A percentile compares a stretch with the other conserved stretches of the same genome.
Conservation (phyloP, 2,888 invertebrate genomes). For the Eupelmus urozonus region DNA sequence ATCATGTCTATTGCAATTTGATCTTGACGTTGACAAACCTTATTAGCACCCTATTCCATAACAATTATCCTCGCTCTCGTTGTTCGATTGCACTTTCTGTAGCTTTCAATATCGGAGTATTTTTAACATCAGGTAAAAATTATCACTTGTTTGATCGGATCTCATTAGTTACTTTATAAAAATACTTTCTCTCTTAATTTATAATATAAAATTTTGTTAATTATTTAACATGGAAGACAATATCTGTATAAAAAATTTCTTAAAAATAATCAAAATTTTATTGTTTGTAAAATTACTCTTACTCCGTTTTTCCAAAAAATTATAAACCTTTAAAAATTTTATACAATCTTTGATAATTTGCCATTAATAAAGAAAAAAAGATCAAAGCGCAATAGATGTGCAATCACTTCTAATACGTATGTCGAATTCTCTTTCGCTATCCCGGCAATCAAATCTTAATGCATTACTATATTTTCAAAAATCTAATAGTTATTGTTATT, state of each 20-base stretch:
- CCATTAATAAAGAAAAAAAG: slow-evolving; percentile 51
- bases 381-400: slow-evolving; percentile 66
- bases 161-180: slow-evolving; percentile 25
- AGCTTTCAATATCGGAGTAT: slow-evolving; percentile 36
- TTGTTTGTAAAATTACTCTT: slow-evolving; percentile 11
- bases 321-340: neutral
- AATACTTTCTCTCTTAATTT: slow-evolving; percentile 17
- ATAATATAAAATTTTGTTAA: neutral
- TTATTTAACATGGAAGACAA: slow-evolving; percentile 28
- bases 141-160: slow-evolving; percentile 17
- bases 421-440: slow-evolving; percentile 31
- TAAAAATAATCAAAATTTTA: slow-evolving; percentile 3
- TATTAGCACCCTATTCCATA: neutral
- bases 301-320: slow-evolving; percentile 18
- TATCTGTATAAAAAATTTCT: slow-evolving; percentile 27
- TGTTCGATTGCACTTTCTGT: slow-evolving; percentile 7
- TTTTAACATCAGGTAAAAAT: slow-evolving; percentile 50
- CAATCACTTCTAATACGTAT: slow-evolving; percentile 61
- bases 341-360: slow-evolving; percentile 9
- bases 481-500: slow-evolving; percentile 31
- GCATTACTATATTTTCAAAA: slow-evolving; percentile 35
- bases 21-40: slow-evolving; percentile 57
- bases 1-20: slow-evolving; percentile 67
- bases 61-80: slow-evolving; percentile 19
- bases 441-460: slow-evolving; percentile 14